A percentile compares a stretch with the other conserved stretches of the same genome.
Conservation (phyloP, 1,140 invertebrate species). For the Apocrypta bakeri region DNA sequence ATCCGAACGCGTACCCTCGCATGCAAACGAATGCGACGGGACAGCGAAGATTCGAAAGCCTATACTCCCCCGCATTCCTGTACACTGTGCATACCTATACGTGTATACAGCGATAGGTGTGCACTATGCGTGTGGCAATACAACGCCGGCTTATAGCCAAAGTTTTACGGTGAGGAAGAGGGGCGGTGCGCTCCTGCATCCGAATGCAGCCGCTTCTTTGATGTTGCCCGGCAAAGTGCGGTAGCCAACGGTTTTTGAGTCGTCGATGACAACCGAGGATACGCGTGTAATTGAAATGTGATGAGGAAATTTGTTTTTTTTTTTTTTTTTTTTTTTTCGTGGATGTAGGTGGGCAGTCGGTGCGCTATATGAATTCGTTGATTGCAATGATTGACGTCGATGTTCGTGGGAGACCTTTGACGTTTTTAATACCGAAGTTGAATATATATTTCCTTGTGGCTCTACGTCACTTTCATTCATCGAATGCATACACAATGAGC, state of each 20-base stretch:
- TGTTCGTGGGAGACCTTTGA: not conserved
- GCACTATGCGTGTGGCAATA: not conserved
- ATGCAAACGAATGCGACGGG: conserved; percentile 14
- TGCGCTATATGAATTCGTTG: not conserved
- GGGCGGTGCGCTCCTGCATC: conserved; percentile 16
- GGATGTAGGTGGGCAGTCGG: not conserved
- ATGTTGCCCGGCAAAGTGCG: not conserved
- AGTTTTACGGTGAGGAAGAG: not conserved
- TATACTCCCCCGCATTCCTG: too few relatives aligned
- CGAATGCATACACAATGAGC: too few relatives aligned
- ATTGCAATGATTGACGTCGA: not conserved
- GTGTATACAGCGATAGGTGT: not conserved
- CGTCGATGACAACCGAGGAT: conserved; percentile 18
- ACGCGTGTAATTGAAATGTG: conserved; percentile 21
- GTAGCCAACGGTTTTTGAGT: not conserved
- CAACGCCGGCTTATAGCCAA: not conserved
- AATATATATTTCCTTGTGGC: not conserved
- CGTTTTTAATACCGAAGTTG: not conserved
- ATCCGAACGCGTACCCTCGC: not conserved
- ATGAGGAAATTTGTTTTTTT: conserved; percentile 10
- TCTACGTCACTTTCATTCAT: too few relatives aligned
- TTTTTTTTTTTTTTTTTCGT: not conserved
- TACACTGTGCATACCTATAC: not conserved
- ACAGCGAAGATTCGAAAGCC: not conserved
- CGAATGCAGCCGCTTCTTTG: conserved; percentile 13